These are phyloP conservation scores for Cylindroiulus punctatus DNA, from an alignment of 2,888 invertebrate genomes.

Conservation along the genomic window DNA sequence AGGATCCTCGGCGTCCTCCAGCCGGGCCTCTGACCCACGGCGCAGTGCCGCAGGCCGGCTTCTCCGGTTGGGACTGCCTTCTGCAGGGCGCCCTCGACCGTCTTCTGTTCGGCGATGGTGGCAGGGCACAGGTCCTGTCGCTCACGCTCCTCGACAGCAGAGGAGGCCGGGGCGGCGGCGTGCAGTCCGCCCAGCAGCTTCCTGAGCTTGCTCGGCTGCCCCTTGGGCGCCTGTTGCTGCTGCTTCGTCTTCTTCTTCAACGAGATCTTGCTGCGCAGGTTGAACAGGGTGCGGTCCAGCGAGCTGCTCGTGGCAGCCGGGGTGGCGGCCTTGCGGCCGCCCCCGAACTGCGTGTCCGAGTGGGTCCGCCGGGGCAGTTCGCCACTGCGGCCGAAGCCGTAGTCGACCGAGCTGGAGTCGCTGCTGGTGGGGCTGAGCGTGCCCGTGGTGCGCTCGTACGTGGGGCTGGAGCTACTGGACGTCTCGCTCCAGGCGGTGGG, in stretches of 20 bases:
- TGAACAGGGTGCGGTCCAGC: constrained; percentile 59
- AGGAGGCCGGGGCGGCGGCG: neutral
- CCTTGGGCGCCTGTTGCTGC: constrained; percentile 9
- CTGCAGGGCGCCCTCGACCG: too few relatives aligned
- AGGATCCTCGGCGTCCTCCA: constrained; percentile 54
- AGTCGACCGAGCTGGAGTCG: constrained; percentile 60
- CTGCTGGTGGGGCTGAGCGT: constrained; percentile 61
- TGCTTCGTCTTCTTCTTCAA: constrained; percentile 59
- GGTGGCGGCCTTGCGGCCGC: neutral
- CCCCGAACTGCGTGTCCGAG: constrained; percentile 53
- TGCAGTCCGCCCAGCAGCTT: constrained; percentile 40
- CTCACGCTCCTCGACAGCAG: neutral
- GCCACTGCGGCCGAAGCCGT: constrained; percentile 9
- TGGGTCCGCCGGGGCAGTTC: constrained; percentile 39
- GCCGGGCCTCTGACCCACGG: neutral
- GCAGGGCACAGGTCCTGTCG: neutral
- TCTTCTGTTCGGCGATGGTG: too few relatives aligned
- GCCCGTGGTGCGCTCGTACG: constrained; percentile 58
- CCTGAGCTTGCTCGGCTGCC: neutral
- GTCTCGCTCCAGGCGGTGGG: constrained; percentile 60
- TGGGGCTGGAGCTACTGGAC: constrained; percentile 60
- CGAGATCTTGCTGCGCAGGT: constrained; percentile 59
- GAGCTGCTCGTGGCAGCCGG: constrained; percentile 43
- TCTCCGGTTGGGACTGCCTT: too few relatives aligned
- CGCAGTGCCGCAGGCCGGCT: neutral